Evolutionary conservation across 2,797 vertebrate species (phyloP).

Genomic region (Periparus ater): DNA sequence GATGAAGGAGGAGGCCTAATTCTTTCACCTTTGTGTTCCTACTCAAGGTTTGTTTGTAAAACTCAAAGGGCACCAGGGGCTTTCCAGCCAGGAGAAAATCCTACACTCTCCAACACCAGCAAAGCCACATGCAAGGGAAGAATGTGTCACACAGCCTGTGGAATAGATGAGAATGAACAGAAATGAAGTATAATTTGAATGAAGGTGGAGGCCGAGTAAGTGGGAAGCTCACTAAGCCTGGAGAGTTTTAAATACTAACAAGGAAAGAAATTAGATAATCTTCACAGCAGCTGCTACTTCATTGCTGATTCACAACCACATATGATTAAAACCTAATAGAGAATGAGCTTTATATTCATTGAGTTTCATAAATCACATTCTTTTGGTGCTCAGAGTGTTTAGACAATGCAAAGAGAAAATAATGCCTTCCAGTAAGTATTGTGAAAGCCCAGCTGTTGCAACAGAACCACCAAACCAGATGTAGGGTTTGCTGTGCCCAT

Average conservation of each 20-base stretch:
- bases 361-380: conserved; percentile 19
- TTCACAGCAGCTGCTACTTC: conserved; percentile 6
- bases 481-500: background rate
- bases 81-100: background rate
- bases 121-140: background rate
- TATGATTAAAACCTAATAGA: background rate
- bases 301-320: conserved; percentile 14
- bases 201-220: conserved; percentile 15
- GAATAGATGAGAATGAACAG: background rate
- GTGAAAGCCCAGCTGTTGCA: conserved; percentile 25
- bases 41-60: background rate
- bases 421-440: conserved; percentile 44
- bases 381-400: conserved; percentile 22
- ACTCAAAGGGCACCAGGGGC: background rate
- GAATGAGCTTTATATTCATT: background rate
- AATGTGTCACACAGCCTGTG: background rate
- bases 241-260: conserved; percentile 33
- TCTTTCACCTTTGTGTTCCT: background rate
- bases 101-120: background rate
- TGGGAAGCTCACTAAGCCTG: conserved; percentile 8
- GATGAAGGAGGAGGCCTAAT: background rate
- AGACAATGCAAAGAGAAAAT: conserved; percentile 37
- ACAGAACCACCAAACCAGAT: conserved; percentile 21
- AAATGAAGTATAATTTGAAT: background rate
- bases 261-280: conserved; percentile 26